Conservation (phyloP, 2,888 invertebrate genomes). For the Rotaria macrura region DNA sequence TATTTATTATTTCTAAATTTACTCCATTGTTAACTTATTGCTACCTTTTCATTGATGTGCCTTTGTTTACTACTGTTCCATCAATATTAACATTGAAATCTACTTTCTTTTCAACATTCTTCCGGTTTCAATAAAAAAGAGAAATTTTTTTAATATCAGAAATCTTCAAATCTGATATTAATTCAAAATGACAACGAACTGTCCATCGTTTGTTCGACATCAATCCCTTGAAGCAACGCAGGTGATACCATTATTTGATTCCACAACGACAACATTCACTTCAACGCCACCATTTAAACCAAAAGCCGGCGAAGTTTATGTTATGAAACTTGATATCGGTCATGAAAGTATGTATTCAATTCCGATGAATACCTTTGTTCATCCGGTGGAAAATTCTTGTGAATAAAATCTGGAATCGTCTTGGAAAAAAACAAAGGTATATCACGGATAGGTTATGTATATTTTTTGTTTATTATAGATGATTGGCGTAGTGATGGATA, state of each 20-base stretch:
- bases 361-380: slow-evolving; percentile 15
- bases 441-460: not conserved
- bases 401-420: slow-evolving; percentile 3
- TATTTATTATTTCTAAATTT: not conserved
- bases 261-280: not conserved
- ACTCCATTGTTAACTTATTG: not conserved
- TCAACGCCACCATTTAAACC: slow-evolving; percentile 16
- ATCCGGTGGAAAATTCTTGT: not conserved
- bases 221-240: slow-evolving; percentile 8
- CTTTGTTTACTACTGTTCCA: not conserved
- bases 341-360: slow-evolving; percentile 15
- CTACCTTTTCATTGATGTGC: not conserved
- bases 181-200: not conserved
- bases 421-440: slow-evolving; percentile 15
- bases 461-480: slow-evolving; percentile 14
- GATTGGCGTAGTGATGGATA: slow-evolving; percentile 18
- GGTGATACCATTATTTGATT: slow-evolving; percentile 16
- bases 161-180: not conserved
- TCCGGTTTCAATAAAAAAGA: not conserved
- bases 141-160: not conserved
- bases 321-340: not conserved
- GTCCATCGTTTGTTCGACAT: slow-evolving; percentile 5
- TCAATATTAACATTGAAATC: not conserved
- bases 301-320: slow-evolving; percentile 18
- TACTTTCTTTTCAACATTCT: not conserved